Conservation (phyloP, 2,888 invertebrate genomes). For the Theretra japonica region DNA sequence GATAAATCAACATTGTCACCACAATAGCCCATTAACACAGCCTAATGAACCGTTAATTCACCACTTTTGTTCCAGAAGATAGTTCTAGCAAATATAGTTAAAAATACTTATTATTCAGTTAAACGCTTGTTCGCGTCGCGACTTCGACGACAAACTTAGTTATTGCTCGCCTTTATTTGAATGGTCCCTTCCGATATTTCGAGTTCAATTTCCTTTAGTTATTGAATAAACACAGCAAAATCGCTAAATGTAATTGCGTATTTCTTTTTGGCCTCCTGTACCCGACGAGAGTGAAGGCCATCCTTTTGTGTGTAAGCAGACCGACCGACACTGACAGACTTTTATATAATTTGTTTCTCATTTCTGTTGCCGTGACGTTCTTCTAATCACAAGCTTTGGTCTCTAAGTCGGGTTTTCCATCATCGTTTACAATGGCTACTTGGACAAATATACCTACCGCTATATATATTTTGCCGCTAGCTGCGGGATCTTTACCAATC, state of each 20-base stretch:
- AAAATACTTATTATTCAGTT: neutral
- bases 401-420: too few species aligned
- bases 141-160: neutral
- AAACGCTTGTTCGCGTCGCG: neutral
- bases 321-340: too few species aligned
- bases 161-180: neutral
- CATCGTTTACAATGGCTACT: too few species aligned
- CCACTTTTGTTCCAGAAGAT: neutral
- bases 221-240: neutral
- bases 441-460: too few species aligned
- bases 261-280: neutral
- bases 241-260: neutral
- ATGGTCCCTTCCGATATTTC: neutral
- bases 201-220: neutral
- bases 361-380: too few species aligned
- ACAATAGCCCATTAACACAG: slow-evolving; percentile 5
- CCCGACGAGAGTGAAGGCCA: neutral
- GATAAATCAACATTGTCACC: neutral
- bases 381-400: too few species aligned
- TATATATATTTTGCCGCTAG: too few species aligned
- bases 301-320: neutral
- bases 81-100: neutral
- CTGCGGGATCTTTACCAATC: too few species aligned
- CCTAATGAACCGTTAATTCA: neutral
- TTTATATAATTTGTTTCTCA: too few species aligned